phyloP scores from a whole-genome alignment of 1,140 invertebrate species.

The Drosophila pectinifera region DNA sequence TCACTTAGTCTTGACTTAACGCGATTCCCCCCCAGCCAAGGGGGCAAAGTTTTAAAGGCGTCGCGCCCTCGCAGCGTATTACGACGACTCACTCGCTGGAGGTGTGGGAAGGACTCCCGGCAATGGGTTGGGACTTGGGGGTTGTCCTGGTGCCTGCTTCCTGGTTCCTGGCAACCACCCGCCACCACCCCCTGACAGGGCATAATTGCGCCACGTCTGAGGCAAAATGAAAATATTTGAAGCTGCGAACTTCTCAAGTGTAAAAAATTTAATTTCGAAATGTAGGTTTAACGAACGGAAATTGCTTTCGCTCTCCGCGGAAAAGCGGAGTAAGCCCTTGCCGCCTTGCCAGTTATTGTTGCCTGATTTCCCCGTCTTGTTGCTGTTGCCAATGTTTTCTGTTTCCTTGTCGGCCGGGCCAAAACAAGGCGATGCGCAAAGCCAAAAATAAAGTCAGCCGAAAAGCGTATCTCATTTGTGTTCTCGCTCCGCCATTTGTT shows the following conservation, averaged over 20 bases:
- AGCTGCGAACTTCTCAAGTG: conserved; percentile 79
- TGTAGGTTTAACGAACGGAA: conserved; percentile 83
- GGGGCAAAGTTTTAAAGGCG: conserved; percentile 39
- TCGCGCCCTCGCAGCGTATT: conserved; percentile 49
- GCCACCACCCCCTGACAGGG: conserved; percentile 19
- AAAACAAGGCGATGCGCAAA: conserved; percentile 38
- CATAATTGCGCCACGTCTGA: conserved; percentile 67
- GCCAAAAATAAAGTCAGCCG: conserved; percentile 41
- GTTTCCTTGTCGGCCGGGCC: background rate
- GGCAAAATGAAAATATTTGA: conserved; percentile 81
- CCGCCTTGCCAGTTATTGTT: conserved; percentile 46
- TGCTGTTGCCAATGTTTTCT: conserved; percentile 4
- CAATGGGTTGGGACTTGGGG: conserved; percentile 19
- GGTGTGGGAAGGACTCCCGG: background rate
- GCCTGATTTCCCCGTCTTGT: conserved; percentile 29
- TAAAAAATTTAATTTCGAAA: conserved; percentile 83
- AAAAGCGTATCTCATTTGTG: conserved; percentile 56
- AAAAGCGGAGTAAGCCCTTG: conserved; percentile 63
- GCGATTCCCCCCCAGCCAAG: background rate
- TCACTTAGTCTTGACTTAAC: conserved; percentile 12
- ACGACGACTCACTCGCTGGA: conserved; percentile 64
- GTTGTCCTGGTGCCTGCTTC: conserved; percentile 33
- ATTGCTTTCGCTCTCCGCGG: conserved; percentile 74
- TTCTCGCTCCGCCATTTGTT: conserved; percentile 75
- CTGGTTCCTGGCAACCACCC: conserved; percentile 20